Evolutionary conservation across 2,888 invertebrate genomes (phyloP), one percentile per base, ranked within the genome.

Genomic region (Atethmia centrago): DNA sequence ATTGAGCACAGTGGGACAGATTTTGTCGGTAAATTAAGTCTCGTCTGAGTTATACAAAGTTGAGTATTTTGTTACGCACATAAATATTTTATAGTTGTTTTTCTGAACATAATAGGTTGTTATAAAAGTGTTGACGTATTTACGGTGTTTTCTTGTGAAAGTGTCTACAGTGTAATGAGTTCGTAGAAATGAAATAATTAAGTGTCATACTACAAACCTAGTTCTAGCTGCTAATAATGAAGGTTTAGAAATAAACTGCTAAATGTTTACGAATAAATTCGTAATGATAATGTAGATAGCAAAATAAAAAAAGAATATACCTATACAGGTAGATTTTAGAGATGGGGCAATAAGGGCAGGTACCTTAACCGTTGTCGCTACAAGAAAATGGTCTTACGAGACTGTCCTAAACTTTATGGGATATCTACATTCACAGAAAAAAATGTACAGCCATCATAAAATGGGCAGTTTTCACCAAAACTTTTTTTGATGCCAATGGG

Each of bases 81-180:
- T 79, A 70, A 74, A 70, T 65, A 73, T 77, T 77, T 84, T 85
- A 84, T 68, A 55, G 83, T 74, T 85, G 83, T 83, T 84, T 85
- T 77, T 79, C 74, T 74, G 49, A 12, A 58, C 40, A 66, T 77
- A 74, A 72, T 72, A 79, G 77, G 45, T 63, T 77, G 72, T 83
- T 79, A 73, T 80, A 79, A 78, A 86, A 81, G 36, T 78, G 73
- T 78, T 69, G 72, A 78, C 71, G 63, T 71, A 84, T 74, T 80
- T 74, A 83, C 71, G 70, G 28, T 56, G 45, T 58, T 80, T 78
- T 64, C 71, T 81, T 73, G 58, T 73, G 65, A 53, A 56, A 63
- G 40, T 61, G 53, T 59, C 75, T 51, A 62, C 58, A 80, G 55
- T 51, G 42, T 69, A 49, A 74, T 25, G 59, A 61, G 28, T 58